Evolutionary conservation across 2,888 invertebrate genomes (phyloP).

Genomic region (Nesidiocoris tenuis): DNA sequence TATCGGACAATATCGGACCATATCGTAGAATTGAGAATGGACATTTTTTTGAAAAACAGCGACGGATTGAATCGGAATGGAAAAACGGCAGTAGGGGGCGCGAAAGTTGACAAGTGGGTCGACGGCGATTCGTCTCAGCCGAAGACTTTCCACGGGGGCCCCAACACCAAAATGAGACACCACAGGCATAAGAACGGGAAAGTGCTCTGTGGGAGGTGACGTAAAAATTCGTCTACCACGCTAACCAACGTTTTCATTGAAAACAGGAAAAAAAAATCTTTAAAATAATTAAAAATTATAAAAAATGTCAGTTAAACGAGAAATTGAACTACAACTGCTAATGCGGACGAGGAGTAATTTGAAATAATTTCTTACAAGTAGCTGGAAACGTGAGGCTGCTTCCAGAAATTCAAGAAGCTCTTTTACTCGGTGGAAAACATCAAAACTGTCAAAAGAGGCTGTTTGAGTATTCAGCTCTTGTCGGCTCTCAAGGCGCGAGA

Average conservation of each 20-base stretch:
- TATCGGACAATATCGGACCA: too few species aligned
- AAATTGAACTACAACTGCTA: too few species aligned
- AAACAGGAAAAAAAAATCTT: too few species aligned
- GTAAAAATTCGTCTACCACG: neutral
- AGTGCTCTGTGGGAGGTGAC: neutral
- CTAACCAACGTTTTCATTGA: neutral
- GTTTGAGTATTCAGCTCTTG: neutral
- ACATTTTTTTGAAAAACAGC: too few species aligned
- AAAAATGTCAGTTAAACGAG: too few species aligned
- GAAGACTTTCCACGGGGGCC: slow-evolving; percentile 16
- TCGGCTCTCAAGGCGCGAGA: neutral
- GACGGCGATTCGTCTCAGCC: slow-evolving; percentile 21
- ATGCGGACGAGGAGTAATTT: too few species aligned
- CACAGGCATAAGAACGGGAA: neutral
- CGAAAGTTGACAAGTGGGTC: slow-evolving; percentile 34
- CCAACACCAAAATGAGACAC: neutral
- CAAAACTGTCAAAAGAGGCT: neutral
- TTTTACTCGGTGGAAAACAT: neutral
- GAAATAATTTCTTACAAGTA: neutral
- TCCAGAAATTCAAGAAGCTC: neutral
- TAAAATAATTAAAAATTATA: too few species aligned
- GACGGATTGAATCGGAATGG: too few species aligned
- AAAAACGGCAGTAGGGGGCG: neutral
- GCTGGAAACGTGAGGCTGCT: neutral
- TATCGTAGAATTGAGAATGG: too few species aligned